These are phyloP conservation scores for Pseudorhombus dupliciocellatus DNA, from an alignment of 2,113 vertebrate species.

Conservation along the genomic window DNA sequence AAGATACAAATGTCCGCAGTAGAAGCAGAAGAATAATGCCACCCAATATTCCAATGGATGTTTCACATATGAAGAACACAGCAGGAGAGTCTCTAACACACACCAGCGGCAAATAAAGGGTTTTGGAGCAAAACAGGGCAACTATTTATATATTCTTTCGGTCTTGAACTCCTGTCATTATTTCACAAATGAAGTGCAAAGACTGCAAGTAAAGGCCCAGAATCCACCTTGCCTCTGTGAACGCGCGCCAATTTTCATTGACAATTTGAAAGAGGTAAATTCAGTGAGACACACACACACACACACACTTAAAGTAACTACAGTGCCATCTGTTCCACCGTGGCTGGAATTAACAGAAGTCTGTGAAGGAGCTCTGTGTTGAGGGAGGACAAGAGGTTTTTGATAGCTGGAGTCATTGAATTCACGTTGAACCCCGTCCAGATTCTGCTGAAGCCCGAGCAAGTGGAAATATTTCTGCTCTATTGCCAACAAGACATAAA, in stretches of 20 bases:
- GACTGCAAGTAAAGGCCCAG: neutral
- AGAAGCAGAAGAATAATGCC: no score
- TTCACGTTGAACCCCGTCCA: conserved; percentile 43
- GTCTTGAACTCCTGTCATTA: neutral
- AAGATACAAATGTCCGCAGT: neutral
- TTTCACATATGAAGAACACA: no score
- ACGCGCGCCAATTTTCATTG: neutral
- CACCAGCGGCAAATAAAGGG: no score
- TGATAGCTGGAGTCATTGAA: conserved; percentile 45
- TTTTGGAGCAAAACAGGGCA: no score
- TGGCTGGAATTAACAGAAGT: conserved; percentile 24
- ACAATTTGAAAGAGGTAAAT: conserved; percentile 18
- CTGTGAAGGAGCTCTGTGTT: conserved; percentile 55
- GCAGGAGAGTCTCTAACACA: no score
- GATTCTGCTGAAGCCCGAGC: conserved; percentile 28
- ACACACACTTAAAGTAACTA: conserved; percentile 27
- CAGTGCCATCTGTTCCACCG: conserved; percentile 30
- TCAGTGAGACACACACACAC: conserved; percentile 14
- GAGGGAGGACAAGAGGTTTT: conserved; percentile 45
- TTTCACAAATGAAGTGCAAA: neutral
- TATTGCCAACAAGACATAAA: conserved; percentile 36
- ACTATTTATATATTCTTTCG: no score
- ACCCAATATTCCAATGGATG: no score
- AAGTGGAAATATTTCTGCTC: conserved; percentile 45
- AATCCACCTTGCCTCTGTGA: conserved; percentile 3